Evolutionary conservation across 2,888 invertebrate species (phyloP).

Genomic region (Agonopterix alstromeriana): DNA sequence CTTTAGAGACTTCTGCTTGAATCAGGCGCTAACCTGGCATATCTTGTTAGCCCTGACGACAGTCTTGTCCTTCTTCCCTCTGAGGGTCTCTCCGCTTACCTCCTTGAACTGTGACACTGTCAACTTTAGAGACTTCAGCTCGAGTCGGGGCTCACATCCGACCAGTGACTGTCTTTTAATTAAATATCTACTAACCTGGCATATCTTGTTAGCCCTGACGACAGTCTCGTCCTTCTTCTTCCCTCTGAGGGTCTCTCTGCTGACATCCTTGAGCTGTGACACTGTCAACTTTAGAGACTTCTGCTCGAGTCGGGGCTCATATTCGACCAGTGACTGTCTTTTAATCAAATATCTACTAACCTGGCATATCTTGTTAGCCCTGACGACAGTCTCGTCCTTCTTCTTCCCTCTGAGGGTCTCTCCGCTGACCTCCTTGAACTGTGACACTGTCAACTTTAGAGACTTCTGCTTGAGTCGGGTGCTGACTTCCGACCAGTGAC

Average conservation of each 20-base stretch:
- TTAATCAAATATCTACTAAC: constrained; percentile 25
- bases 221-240: constrained; percentile 67
- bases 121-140: constrained; percentile 51
- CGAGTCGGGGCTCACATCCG: constrained; percentile 48
- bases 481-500: constrained; percentile 53
- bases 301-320: constrained; percentile 48
- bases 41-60: constrained; percentile 58
- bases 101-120: constrained; percentile 58
- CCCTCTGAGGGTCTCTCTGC: constrained; percentile 59
- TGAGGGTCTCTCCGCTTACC: constrained; percentile 55
- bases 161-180: constrained; percentile 51
- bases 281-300: constrained; percentile 57
- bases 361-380: constrained; percentile 67
- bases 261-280: constrained; percentile 52
- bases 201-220: constrained; percentile 58
- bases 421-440: constrained; percentile 57
- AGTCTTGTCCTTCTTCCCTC: constrained; percentile 66
- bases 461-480: constrained; percentile 53
- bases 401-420: constrained; percentile 66
- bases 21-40: constrained; percentile 60
- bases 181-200: constrained; percentile 48
- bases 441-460: constrained; percentile 46
- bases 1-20: constrained; percentile 58
- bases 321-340: constrained; percentile 55
- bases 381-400: constrained; percentile 60